phyloP scores from a whole-genome alignment of 2,113 vertebrate genomes.

The Astur gentilis region DNA sequence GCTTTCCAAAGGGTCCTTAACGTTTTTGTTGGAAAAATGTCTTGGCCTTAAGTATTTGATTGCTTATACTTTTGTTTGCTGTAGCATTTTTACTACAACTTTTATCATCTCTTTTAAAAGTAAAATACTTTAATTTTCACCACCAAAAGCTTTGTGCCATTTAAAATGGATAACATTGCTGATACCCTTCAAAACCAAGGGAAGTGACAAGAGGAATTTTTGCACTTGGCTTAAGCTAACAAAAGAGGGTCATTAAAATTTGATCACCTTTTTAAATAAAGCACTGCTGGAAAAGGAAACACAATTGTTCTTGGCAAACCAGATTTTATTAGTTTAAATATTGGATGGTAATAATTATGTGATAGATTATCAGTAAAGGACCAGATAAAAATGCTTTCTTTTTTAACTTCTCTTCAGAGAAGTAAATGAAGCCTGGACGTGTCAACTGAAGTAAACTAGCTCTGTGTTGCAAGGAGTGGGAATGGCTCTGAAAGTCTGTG shows the following conservation, averaged over 20 bases:
- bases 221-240: slow-evolving; percentile 22
- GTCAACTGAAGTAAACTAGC: not conserved
- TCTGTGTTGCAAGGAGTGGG: not conserved
- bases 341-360: not conserved
- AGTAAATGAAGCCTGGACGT: not conserved
- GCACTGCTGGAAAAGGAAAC: not conserved
- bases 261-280: slow-evolving; percentile 6
- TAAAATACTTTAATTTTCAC: not conserved
- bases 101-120: not conserved
- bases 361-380: not conserved
- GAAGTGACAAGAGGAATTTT: not conserved
- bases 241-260: slow-evolving; percentile 21
- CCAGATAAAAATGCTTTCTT: not conserved
- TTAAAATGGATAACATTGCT: not conserved
- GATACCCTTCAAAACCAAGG: not conserved
- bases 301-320: not conserved
- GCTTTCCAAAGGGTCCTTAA: not conserved
- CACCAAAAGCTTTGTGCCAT: not conserved
- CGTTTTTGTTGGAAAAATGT: not conserved
- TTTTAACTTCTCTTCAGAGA: not conserved
- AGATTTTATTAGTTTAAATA: not conserved
- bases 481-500: not conserved
- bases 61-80: not conserved
- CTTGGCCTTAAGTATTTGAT: not conserved
- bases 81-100: not conserved